Conservation (phyloP, 2,113 vertebrate species). For the Orthochromis indermauri region DNA sequence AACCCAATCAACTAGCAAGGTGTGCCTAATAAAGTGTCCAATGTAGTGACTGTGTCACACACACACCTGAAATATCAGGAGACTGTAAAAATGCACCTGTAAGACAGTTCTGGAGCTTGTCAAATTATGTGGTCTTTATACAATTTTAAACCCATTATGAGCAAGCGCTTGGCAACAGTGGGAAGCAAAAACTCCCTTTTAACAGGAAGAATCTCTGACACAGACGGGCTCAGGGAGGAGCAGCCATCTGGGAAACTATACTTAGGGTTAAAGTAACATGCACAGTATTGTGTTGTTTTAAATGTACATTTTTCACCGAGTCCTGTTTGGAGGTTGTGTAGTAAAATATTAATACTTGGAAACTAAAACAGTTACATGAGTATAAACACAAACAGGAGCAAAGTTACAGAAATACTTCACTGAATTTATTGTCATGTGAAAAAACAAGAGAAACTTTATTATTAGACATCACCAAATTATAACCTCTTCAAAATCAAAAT, state of each 20-base stretch:
- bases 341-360: not conserved
- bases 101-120: not conserved
- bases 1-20: not conserved
- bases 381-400: not conserved
- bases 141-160: not conserved
- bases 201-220: not conserved
- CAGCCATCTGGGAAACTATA: not conserved
- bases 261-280: not conserved
- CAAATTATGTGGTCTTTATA: not conserved
- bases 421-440: not conserved
- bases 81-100: not conserved
- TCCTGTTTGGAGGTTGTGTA: not conserved
- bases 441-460: not conserved
- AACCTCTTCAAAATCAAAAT: not conserved
- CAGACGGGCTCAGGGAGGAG: not conserved
- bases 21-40: not conserved
- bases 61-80: not conserved
- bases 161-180: not conserved
- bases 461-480: not conserved
- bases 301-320: not conserved
- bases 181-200: not conserved
- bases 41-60: not conserved
- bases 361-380: not conserved
- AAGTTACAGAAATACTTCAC: not conserved
- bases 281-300: not conserved